phyloP scores from a whole-genome alignment of 2,797 vertebrate species.

The Halcyon chelicuti region DNA sequence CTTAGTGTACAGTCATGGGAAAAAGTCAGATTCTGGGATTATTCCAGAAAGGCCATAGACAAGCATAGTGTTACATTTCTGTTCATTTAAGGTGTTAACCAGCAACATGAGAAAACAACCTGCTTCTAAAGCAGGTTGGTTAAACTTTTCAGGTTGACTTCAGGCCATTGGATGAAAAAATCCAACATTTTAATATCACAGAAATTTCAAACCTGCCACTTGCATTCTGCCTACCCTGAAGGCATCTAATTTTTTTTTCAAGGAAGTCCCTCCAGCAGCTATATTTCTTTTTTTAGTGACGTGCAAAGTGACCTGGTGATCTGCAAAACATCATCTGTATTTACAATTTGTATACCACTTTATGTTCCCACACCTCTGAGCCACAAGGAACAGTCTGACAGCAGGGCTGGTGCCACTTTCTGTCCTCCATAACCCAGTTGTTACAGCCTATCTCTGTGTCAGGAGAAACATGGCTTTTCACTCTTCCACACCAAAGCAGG shows the following conservation, averaged over 20 bases:
- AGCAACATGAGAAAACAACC: background rate
- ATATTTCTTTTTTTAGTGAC: background rate
- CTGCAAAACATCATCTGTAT: background rate
- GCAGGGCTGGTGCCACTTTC: background rate
- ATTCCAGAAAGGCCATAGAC: background rate
- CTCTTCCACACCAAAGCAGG: background rate
- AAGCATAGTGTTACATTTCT: rapidly evolving
- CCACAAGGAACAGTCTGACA: background rate
- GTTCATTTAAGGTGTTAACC: background rate
- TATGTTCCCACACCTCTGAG: background rate
- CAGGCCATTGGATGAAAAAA: background rate
- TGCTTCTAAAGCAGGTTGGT: background rate
- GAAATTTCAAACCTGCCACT: background rate
- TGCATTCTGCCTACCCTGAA: background rate
- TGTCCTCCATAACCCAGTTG: background rate
- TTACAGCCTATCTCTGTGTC: background rate
- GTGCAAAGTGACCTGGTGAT: background rate
- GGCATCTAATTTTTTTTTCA: background rate
- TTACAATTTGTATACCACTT: background rate
- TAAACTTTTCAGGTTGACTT: background rate
- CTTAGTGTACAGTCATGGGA: background rate
- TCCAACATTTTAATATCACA: background rate
- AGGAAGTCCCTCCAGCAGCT: background rate
- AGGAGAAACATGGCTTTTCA: background rate
- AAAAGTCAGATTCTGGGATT: background rate